A percentile compares a stretch with the other conserved stretches of the same genome.
Conservation (phyloP, 2,888 invertebrate species). For the Rambutsinella grinnellia region DNA sequence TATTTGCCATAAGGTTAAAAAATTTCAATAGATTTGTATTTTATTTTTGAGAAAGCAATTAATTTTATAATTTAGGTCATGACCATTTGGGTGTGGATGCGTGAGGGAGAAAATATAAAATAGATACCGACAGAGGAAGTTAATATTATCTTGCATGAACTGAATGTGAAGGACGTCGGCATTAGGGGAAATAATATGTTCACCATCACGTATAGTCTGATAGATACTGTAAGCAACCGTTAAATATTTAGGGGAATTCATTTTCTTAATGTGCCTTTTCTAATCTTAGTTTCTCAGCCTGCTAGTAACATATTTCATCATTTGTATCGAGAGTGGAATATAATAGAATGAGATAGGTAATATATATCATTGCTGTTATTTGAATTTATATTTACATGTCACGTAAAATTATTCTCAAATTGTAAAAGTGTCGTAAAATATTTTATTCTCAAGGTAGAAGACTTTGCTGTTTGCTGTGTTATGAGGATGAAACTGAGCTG, state of each 20-base stretch:
- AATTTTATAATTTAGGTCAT: not conserved
- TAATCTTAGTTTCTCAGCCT: too few species aligned
- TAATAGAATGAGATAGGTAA: not conserved
- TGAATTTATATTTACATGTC: too few species aligned
- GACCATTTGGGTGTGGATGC: not conserved
- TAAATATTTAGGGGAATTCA: not conserved
- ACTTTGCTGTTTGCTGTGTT: too few species aligned
- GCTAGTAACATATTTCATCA: too few species aligned
- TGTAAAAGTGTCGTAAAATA: too few species aligned
- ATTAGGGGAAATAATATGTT: slow-evolving; percentile 26
- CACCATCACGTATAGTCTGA: slow-evolving; percentile 18
- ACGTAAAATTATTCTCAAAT: too few species aligned
- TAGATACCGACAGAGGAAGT: not conserved
- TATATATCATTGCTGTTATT: too few species aligned
- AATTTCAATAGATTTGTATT: not conserved
- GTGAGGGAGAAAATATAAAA: not conserved
- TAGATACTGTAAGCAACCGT: slow-evolving; percentile 26
- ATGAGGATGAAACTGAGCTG: too few species aligned
- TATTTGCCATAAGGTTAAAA: not conserved
- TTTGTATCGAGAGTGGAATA: not conserved
- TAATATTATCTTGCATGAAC: slow-evolving; percentile 24
- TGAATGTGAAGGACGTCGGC: slow-evolving; percentile 9
- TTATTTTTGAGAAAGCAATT: not conserved
- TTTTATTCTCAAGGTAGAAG: too few species aligned
- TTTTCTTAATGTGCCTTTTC: too few species aligned